Evolutionary conservation across 2,888 invertebrate species (phyloP), one percentile per base, ranked within the genome.

Genomic region (Chloroclystis v-ata): DNA sequence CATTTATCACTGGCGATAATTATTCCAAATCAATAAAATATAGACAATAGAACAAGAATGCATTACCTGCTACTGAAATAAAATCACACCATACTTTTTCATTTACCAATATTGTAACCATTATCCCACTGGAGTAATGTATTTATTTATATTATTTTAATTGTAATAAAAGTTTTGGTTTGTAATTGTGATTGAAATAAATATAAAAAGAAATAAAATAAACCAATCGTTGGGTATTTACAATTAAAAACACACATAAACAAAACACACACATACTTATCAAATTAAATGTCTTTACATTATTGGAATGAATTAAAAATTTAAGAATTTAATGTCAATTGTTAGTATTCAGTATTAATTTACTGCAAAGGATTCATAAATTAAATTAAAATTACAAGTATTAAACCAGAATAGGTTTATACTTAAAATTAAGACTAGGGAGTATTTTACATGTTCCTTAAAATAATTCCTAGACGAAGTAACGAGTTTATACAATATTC

Each of bases 361-460:
- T 0, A 28, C 38, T 25, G 20, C 37, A 29, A 43, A 28, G 24
- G 37, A 10, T n/a, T 11, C 32, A 20, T 10, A n/a, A n/a, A n/a
- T n/a, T n/a, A 16, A 33, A 40, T 35, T 47, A 39, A 37, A 50
- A 39, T 35, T 29, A 46, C 14, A 47, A 48, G 44, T 52, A 45
- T 33, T 28, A 42, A 48, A 48, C 44, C 41, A 24, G 39, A 43
- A 45, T 30, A 47, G 47, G 28, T 47, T 53, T 48, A 47, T 44
- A 50, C 50, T 49, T 54, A 52, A 46, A 39, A 48, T 44, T 53
- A 55, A 40, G 57, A 59, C 57, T 59, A 59, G 59, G 35, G 57
- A 52, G 57, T 57, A 55, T 52, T 54, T 43, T 43, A 51, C 20
- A 47, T 37, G 37, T 47, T 33, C 26, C 26, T 39, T 39, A 40